Base-by-base conservation (phyloP, 2,888 invertebrate genomes). In the Apotomis turbidana region DNA sequence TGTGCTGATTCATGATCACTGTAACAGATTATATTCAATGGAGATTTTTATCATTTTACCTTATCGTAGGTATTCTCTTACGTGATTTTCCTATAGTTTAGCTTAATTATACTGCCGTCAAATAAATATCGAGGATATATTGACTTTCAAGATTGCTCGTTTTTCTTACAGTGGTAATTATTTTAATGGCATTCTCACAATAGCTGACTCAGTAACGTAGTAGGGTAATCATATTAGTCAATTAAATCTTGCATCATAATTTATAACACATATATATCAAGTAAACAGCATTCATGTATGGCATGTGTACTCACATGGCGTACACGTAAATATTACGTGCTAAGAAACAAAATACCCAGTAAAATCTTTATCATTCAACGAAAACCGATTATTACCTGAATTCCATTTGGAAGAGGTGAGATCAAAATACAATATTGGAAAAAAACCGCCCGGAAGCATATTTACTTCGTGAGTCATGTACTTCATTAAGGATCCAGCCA, bases 171-270 rank as follows among this genome's bases (percentile, higher is more conserved):
- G 49, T 49, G 49, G 12, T 55, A 27, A 66, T 66, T 46, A 27
- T 57, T 46, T 27, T 57, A 57, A 46, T 66, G 15, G 55, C 41
- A n/a, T 66, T 57, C 66, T 41, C 46, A 55, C 46, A 57, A 57
- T n/a, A n/a, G 46, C n/a, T 51, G 36, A 63, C 46, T 66, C 46
- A 46, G 6, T 66, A 54, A 57, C 66, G 27, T 64, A 54, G 44
- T 12, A 54, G 5, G 12, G n/a, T 54, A 54, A 5, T 27, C 27
- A 27, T 27, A 2, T n/a, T 41, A 41, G 12, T 8, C 15, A 38
- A 55, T 66, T 55, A 55, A 66, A 27, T 46, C 46, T 57, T 66
- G 66, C 55, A 46, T n/a, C 66, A 66, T 44, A 55, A 64, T 57
- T 27, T 27, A 27, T 27, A 27, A 27, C 2, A 27, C 27, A 27